Evolutionary conservation across 2,113 vertebrate species (phyloP).

Genomic region (Phylloscopus whistleri): DNA sequence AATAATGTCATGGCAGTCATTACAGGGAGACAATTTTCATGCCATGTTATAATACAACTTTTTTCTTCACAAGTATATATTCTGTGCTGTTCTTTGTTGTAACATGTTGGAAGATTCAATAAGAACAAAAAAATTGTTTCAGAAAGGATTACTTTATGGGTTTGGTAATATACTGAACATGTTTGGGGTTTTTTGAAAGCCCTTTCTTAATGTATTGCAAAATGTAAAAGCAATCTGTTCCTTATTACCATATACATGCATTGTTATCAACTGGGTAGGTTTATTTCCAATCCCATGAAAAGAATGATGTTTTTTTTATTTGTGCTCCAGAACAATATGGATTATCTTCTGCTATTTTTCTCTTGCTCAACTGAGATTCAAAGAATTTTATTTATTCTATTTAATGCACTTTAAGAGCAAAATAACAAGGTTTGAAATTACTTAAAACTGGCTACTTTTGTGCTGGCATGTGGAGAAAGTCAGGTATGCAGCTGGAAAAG

Average conservation of each 20-base stretch:
- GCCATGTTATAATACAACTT: background rate
- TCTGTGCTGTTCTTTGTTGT: background rate
- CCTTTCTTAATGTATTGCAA: background rate
- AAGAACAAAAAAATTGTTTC: background rate
- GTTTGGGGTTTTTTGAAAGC: background rate
- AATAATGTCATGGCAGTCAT: background rate
- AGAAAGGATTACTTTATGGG: background rate
- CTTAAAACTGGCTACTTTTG: background rate
- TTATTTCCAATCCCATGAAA: constrained; percentile 15
- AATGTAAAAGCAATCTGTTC: background rate
- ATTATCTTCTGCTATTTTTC: background rate
- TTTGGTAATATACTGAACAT: background rate
- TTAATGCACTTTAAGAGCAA: background rate
- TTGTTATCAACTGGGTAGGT: background rate
- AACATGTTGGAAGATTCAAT: background rate
- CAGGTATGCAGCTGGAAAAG: background rate
- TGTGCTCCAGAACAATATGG: background rate
- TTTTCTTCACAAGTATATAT: background rate
- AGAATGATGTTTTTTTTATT: background rate
- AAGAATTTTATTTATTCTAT: background rate
- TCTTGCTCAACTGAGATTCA: background rate
- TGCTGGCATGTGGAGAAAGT: background rate
- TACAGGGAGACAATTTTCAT: background rate
- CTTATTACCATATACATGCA: background rate
- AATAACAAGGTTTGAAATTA: background rate